Percentiles rank a stretch among this genome's conserved stretches.
These are phyloP conservation scores for Syncerus caffer DNA, from an alignment of 2,797 vertebrate genomes.

Conservation along the genomic window DNA sequence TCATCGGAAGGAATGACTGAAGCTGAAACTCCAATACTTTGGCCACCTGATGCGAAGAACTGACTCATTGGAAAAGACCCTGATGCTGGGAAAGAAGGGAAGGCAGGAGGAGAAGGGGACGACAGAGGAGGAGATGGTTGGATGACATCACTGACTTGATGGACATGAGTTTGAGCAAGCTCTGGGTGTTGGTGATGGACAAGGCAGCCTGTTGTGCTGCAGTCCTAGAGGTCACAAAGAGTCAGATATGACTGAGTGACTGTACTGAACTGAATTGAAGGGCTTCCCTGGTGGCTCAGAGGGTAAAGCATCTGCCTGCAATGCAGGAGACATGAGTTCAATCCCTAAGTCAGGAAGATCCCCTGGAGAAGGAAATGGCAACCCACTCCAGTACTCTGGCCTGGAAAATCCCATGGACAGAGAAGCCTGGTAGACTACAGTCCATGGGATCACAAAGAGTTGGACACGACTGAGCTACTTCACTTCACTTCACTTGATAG, in stretches of 20 bases:
- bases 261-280: no score
- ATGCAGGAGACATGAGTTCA: no score
- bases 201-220: neutral
- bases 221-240: no score
- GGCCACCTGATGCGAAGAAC: neutral
- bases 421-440: neutral
- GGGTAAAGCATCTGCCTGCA: no score
- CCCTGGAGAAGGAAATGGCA: no score
- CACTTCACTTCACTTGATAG: neutral
- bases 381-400: no score
- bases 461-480: no score
- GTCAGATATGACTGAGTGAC: no score
- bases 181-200: neutral
- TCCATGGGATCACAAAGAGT: neutral
- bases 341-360: no score
- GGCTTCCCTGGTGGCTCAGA: no score
- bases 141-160: neutral
- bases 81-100: neutral
- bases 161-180: neutral
- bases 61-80: neutral
- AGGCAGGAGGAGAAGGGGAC: neutral
- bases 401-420: no score
- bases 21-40: neutral
- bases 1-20: neutral
- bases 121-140: neutral